Base-by-base conservation (phyloP, 2,797 vertebrate genomes). In the Mormyrops boulengeri region DNA sequence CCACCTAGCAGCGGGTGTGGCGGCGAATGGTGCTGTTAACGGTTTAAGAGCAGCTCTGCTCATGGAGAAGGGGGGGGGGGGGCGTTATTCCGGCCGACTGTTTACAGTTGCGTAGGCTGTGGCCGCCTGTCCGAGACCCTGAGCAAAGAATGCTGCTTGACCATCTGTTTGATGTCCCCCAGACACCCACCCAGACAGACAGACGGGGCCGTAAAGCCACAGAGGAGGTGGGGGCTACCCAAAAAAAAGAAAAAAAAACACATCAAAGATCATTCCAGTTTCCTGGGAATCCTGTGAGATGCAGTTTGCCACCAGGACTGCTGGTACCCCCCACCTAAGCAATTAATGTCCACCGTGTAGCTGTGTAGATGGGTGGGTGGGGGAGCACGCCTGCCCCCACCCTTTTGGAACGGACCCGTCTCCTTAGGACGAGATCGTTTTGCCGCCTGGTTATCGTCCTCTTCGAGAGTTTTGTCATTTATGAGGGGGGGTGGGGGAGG, bases 91-190 rank as follows among this genome's bases (percentile, higher is more conserved):
- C 88, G 92, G 90, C 91, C 86, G 90, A 69, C 88, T 90, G 89
- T 91, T 94, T 93, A 94, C 94, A 93, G 94, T 92, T 90, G 90
- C 17, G 38, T 77, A 77, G 73, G 73, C 38, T 19, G 73, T 41
- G 73, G 38, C 34, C 34, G 73, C 34, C 73, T 11, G 26, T 77
- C 38, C 73, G 38, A 19, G 34, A 17, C 73, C 38, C 73, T 77
- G 34, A 77, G 73, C 89, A 4, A 89, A 52, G 92, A 92, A 91
- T 91, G 80, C 44, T 12, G 26, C 91, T 90, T 93, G 91, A 93
- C 92, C 93, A 93, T 93, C 92, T 93, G 94, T 94, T 94, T 95
- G 94, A 93, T 95, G 93, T 94, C 93, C 94, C 92, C 90, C 91
- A 94, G 92, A 92, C 92, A 93, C 92, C 92, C 92, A 93, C 92